Conservation (phyloP, 1,140 invertebrate species). For the Drosophila nasuta region DNA sequence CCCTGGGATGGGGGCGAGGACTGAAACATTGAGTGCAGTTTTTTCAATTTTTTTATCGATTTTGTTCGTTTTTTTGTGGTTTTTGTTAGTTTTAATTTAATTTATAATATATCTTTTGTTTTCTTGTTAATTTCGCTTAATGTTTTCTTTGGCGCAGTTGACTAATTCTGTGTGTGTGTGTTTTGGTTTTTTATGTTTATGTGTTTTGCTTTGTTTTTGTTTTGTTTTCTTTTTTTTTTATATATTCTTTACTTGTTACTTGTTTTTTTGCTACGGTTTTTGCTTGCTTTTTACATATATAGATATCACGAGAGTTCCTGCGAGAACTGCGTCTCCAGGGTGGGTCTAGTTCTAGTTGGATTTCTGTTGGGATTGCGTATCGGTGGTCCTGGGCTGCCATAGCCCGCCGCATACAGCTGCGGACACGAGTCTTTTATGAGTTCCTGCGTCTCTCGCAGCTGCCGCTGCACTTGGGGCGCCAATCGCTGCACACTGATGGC, state of each 20-base stretch:
- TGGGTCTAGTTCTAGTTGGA: conserved; percentile 84
- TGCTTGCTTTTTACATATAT: conserved; percentile 82
- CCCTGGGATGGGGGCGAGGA: conserved; percentile 44
- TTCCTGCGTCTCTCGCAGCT: conserved; percentile 84
- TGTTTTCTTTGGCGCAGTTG: conserved; percentile 75
- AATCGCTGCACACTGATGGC: conserved; percentile 83
- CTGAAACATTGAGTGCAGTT: conserved; percentile 82
- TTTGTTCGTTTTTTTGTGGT: conserved; percentile 42
- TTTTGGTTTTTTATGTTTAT: conserved; percentile 3
- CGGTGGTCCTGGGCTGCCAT: conserved; percentile 83
- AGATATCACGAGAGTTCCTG: conserved; percentile 85
- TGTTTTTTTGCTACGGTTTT: conserved; percentile 42
- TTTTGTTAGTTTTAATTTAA: conserved; percentile 44
- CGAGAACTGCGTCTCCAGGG: conserved; percentile 85
- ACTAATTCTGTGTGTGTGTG: conserved; percentile 55
- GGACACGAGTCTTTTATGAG: conserved; percentile 85
- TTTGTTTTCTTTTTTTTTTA: conserved; percentile 15
- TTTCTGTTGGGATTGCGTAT: conserved; percentile 83
- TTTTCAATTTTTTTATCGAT: conserved; percentile 75
- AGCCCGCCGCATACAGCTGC: conserved; percentile 83
- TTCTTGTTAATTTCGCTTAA: conserved; percentile 66
- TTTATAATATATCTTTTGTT: conserved; percentile 30
- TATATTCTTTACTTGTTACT: conserved; percentile 20
- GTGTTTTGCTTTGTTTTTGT: conserved; percentile 28
- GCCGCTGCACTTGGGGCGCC: conserved; percentile 83